Evolutionary conservation across 2,113 vertebrate genomes (phyloP).

Genomic region (Pedionomus torquatus): DNA sequence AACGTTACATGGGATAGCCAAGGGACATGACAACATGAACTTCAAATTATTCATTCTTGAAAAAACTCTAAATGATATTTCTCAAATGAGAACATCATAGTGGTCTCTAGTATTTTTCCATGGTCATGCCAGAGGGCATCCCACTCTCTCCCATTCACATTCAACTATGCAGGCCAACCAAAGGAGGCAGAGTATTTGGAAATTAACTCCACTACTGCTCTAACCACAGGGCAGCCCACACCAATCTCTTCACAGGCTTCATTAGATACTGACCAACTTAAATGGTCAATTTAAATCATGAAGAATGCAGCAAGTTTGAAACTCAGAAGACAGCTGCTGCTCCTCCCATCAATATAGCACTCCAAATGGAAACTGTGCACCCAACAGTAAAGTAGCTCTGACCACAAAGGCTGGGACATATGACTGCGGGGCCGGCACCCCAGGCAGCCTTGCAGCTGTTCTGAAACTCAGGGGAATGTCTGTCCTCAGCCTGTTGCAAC

Average conservation of each 20-base stretch:
- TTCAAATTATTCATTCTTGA: neutral
- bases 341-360: neutral
- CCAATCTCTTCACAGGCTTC: neutral
- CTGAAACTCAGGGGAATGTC: neutral
- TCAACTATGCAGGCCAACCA: neutral
- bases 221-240: neutral
- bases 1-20: neutral
- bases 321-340: neutral
- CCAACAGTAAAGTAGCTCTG: neutral
- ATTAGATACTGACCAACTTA: neutral
- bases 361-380: neutral
- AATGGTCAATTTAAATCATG: neutral
- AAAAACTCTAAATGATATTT: neutral
- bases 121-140: neutral
- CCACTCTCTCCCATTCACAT: neutral
- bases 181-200: neutral
- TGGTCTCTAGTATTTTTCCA: neutral
- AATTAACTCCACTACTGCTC: neutral
- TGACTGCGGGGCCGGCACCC: neutral
- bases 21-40: neutral
- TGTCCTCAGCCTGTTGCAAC: neutral
- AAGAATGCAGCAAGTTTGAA: neutral
- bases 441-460: neutral
- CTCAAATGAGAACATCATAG: neutral
- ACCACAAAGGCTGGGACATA: neutral